Evolutionary conservation across 1,140 invertebrate species (phyloP), one percentile per base, ranked within the genome.

Genomic region (Drosophila equinoxialis): DNA sequence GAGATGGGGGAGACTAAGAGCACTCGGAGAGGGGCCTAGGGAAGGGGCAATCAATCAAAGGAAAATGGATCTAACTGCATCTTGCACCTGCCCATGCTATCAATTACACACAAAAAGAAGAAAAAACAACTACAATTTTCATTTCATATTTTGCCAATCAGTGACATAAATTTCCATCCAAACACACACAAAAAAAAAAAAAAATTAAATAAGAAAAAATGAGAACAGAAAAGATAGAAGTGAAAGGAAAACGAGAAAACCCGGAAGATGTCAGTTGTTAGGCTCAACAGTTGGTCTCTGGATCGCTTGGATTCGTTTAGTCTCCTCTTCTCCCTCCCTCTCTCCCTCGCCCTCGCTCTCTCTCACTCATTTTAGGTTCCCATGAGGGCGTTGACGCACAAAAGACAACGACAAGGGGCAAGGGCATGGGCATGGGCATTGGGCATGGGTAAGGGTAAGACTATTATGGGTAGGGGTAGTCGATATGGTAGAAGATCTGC

Each of bases 361-460:
- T 48, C 2, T 41, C 30, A 37, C 20, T 51, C 37, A 71, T 23
- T 26, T 58, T 82, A 59, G 84, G 84, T 87, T 87, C 84, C 84
- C 84, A 87, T 87, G 84, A 87, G 84, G 84, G 84, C 84, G 84
- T 87, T 87, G 84, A 87, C 84, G 84, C 84, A 89, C 66, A 77
- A 67, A 59, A 71, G 62, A 77, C 70, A 65, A 23, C 17, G 35
- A 66, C 75, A 54, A 65, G 61, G 77, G 77, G 79, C 65, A 74
- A 71, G 68, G 74, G 65, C 65, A 75, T 76, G 59, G 66, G 58
- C 79, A 23, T 23, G 68, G 74, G 65, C 65, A 75, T 75, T 23
- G 59, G 66, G 58, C 79, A 68, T 70, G 74, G 20, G 20, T 26
- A 39, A 41, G 57, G n/a, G 72, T 58, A 57, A 68, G 66, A 72